phyloP scores from a whole-genome alignment of 2,113 vertebrate genomes.

The Capricornis sumatraensis region DNA sequence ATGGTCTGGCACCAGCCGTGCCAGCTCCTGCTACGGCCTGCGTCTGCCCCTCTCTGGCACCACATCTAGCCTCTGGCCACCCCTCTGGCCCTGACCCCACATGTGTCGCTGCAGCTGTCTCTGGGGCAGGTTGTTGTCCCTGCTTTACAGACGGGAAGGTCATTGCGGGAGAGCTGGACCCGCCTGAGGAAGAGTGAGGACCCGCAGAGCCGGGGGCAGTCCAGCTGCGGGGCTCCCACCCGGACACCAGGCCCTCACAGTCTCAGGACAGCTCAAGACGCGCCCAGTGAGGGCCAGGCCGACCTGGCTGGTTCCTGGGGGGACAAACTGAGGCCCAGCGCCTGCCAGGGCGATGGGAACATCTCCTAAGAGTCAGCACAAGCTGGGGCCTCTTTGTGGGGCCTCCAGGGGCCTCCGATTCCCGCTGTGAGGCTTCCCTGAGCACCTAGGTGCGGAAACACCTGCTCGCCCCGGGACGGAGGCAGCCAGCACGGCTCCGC shows the following conservation, averaged over 20 bases:
- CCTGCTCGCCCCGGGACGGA: not conserved
- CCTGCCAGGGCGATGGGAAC: not conserved
- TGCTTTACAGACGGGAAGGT: not conserved
- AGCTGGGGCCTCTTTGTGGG: not conserved
- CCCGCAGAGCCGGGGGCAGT: fast-evolving
- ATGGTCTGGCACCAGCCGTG: fast-evolving
- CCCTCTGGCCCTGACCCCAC: fast-evolving
- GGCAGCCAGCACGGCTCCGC: fast-evolving
- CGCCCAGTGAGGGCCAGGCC: not conserved
- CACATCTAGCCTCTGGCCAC: fast-evolving
- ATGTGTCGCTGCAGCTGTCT: no score
- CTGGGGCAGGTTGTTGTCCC: no score
- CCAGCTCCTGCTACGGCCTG: not conserved
- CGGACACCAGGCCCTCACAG: fast-evolving
- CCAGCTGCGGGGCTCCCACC: not conserved
- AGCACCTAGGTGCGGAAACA: constrained; percentile 1
- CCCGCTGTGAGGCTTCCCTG: constrained; percentile 15
- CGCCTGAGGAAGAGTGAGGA: not conserved
- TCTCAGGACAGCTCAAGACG: not conserved
- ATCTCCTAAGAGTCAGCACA: not conserved
- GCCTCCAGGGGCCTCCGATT: not conserved
- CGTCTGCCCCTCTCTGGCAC: fast-evolving
- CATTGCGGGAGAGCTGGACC: not conserved
- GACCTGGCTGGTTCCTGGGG: not conserved
- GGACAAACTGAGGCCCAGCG: fast-evolving